Conservation (phyloP, 2,113 vertebrate genomes). For the Trochalopteron elliotii region DNA sequence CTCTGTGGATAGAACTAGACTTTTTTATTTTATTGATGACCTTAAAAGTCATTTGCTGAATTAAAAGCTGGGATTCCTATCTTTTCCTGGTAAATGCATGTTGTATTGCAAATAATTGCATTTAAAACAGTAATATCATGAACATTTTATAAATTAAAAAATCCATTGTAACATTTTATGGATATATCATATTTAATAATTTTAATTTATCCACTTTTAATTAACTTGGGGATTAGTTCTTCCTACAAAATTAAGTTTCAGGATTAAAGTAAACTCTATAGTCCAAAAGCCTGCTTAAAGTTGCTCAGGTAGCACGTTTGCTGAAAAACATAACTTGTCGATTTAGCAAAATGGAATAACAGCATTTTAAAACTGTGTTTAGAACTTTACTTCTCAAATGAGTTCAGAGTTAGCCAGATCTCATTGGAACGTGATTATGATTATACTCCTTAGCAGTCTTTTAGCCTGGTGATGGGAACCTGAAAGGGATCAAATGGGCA, state of each 20-base stretch:
- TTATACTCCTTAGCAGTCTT: neutral
- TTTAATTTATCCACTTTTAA: neutral
- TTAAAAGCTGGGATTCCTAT: neutral
- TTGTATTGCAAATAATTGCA: neutral
- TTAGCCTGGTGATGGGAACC: neutral
- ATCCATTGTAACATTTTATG: neutral
- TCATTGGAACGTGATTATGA: neutral
- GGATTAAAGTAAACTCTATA: neutral
- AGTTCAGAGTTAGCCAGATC: neutral
- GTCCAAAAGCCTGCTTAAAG: neutral
- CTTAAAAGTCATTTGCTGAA: neutral
- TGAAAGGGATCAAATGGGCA: neutral
- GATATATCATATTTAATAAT: neutral
- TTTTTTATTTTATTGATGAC: neutral
- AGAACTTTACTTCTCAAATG: neutral
- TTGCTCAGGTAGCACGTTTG: neutral
- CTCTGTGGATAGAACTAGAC: neutral
- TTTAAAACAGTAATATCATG: neutral
- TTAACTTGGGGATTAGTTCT: neutral
- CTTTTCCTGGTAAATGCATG: neutral
- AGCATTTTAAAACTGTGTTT: neutral
- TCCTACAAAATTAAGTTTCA: neutral
- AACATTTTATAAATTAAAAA: neutral
- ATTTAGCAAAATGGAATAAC: neutral
- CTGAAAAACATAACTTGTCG: neutral